phyloP scores from a whole-genome alignment of 1,140 invertebrate species.

The Nasonia giraulti region DNA sequence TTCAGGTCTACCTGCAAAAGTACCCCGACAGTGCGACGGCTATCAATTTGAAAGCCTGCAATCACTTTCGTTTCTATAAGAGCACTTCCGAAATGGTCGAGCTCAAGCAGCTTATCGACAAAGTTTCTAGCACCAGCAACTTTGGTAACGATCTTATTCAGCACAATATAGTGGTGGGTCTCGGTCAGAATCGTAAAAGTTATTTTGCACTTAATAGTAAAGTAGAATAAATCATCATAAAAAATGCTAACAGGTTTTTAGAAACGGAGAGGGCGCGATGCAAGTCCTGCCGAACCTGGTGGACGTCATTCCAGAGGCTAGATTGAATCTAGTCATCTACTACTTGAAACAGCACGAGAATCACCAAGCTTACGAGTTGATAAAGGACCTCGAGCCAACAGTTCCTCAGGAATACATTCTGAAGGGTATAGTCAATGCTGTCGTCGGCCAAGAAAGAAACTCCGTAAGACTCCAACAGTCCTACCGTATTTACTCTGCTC shows the following conservation, averaged over 20 bases:
- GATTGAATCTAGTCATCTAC: conserved; percentile 96
- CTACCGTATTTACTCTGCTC: not conserved
- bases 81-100: conserved; percentile 94
- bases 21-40: conserved; percentile 96
- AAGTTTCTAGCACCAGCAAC: conserved; percentile 82
- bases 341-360: conserved; percentile 94
- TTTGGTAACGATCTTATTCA: conserved; percentile 95
- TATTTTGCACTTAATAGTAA: too few relatives aligned
- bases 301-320: conserved; percentile 96
- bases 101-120: conserved; percentile 86
- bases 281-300: conserved; percentile 92
- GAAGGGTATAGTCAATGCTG: conserved; percentile 96
- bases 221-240: not conserved
- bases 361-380: conserved; percentile 90
- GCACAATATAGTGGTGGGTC: conserved; percentile 91
- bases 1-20: conserved; percentile 94
- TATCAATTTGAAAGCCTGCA: conserved; percentile 95
- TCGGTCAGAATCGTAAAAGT: not conserved
- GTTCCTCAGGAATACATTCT: conserved; percentile 97
- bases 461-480: conserved; percentile 79
- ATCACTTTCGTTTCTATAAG: conserved; percentile 93
- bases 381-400: conserved; percentile 94
- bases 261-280: conserved; percentile 94
- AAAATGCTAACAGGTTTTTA: conserved; percentile 80
- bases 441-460: conserved; percentile 92